Percentiles rank a stretch among this genome's conserved stretches.
phyloP scores from a whole-genome alignment of 2,888 invertebrate genomes.

The Agrotis ipsilon region DNA sequence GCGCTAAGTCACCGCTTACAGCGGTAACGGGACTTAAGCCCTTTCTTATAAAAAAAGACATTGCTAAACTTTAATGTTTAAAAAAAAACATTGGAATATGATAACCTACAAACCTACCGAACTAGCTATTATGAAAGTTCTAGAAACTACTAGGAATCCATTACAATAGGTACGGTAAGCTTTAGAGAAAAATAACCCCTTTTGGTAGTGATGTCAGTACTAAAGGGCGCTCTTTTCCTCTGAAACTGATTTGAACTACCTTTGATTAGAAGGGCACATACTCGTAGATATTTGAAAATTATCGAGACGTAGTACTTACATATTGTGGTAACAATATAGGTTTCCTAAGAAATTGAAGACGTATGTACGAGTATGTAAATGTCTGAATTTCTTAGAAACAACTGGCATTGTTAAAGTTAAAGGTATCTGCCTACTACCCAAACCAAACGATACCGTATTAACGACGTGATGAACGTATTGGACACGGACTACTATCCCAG shows the following conservation, averaged over 20 bases:
- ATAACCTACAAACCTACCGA: no score
- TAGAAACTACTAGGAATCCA: slow-evolving; percentile 1
- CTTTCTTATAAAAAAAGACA: background rate
- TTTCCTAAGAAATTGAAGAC: slow-evolving; percentile 11
- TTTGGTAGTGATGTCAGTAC: no score
- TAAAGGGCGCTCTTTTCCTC: no score
- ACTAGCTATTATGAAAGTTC: background rate
- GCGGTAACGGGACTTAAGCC: no score
- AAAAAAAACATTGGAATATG: background rate
- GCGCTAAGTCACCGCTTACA: no score
- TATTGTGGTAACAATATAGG: slow-evolving; percentile 1
- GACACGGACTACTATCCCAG: no score
- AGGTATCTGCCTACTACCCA: no score
- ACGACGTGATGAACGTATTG: no score
- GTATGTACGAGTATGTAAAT: background rate
- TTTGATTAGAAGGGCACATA: background rate
- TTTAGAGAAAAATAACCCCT: no score
- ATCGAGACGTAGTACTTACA: background rate
- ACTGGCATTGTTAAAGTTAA: background rate
- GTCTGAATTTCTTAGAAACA: background rate
- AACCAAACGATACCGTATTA: no score
- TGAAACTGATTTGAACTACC: no score
- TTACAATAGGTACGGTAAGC: background rate
- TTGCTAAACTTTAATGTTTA: background rate
- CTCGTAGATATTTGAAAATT: background rate